Percentiles rank a stretch among this genome's conserved stretches.
These are phyloP conservation scores for Eurypyga helias DNA, from an alignment of 2,113 vertebrate species.

Conservation along the genomic window DNA sequence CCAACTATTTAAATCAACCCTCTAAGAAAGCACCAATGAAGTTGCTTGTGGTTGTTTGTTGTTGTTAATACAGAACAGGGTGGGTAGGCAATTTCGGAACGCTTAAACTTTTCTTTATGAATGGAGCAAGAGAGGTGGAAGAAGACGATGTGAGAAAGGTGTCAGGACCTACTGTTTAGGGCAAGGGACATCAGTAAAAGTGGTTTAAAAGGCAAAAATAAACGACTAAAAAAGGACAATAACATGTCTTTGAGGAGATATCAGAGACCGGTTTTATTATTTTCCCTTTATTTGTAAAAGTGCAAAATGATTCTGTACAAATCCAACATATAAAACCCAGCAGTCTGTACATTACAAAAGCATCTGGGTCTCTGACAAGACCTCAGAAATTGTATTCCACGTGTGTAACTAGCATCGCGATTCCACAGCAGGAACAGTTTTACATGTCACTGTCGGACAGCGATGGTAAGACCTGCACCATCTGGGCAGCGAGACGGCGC, in stretches of 20 bases:
- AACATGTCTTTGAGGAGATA: not conserved
- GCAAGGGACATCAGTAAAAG: not conserved
- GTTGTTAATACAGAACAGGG: no score
- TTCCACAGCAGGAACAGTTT: not conserved
- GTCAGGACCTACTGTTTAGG: fast-evolving
- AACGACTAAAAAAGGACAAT: fast-evolving
- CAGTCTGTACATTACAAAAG: not conserved
- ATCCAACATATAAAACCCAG: not conserved
- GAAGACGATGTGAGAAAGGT: fast-evolving
- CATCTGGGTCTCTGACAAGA: not conserved
- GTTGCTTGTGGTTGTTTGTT: no score
- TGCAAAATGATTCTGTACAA: conserved; percentile 63
- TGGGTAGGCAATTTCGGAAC: fast-evolving
- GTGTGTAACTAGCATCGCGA: not conserved
- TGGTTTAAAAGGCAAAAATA: not conserved
- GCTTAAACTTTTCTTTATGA: fast-evolving
- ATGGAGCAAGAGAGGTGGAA: not conserved
- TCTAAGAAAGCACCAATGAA: not conserved
- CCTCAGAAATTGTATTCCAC: not conserved
- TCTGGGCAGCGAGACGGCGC: fast-evolving
- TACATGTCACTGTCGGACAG: fast-evolving
- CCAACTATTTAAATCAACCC: not conserved
- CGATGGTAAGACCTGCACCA: not conserved
- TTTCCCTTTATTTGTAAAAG: conserved; percentile 65
- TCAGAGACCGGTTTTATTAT: conserved; percentile 8